These are phyloP conservation scores for Argyresthia goedartella DNA, from an alignment of 2,888 invertebrate genomes.

Conservation along the genomic window DNA sequence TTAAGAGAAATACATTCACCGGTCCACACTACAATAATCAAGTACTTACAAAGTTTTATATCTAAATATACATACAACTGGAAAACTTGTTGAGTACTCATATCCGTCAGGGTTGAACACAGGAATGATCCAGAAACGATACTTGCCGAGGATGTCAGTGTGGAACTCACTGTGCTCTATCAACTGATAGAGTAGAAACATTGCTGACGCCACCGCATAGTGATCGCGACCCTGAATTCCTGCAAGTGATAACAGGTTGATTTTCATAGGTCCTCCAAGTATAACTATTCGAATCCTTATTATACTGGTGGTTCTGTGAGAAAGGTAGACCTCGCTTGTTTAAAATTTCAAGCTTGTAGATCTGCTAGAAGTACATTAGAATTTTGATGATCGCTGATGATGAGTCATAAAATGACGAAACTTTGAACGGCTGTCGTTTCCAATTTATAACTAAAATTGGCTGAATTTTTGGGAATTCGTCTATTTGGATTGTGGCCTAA, in stretches of 20 bases:
- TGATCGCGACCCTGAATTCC: conserved; percentile 61
- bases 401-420: too few species aligned
- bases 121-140: conserved; percentile 56
- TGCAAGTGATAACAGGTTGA: conserved; percentile 11
- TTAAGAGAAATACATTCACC: neutral
- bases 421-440: too few species aligned
- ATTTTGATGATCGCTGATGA: neutral
- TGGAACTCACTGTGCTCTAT: conserved; percentile 48
- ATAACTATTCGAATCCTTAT: neutral
- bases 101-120: conserved; percentile 63
- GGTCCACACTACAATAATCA: neutral
- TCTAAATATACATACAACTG: conserved; percentile 34
- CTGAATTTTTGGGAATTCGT: too few species aligned
- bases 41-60: neutral
- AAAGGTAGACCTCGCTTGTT: too few species aligned
- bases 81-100: conserved; percentile 58
- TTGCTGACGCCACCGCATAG: conserved; percentile 51
- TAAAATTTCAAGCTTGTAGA: neutral
- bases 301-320: too few species aligned
- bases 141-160: conserved; percentile 40
- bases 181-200: conserved; percentile 52
- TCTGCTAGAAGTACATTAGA: neutral
- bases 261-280: neutral
- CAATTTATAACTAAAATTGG: too few species aligned
- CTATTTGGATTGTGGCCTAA: too few species aligned